Percentiles rank a stretch among this genome's conserved stretches.
Evolutionary conservation across 92 coral and sea anemone species (phyloP).

Genomic region (Heliopora coerulea): DNA sequence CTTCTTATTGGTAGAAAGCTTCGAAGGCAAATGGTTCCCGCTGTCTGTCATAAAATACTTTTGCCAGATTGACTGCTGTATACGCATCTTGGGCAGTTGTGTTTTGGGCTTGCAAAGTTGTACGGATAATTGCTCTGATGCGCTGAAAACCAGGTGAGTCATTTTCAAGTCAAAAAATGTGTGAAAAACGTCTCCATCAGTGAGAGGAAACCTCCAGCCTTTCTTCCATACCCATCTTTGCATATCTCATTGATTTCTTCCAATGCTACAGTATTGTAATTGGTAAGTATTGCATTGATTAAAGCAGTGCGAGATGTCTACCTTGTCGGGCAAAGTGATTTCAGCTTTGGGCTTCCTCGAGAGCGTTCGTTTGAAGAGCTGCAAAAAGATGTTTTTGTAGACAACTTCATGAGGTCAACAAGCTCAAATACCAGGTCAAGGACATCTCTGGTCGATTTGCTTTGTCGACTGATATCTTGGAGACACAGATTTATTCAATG

Average conservation of each 20-base stretch:
- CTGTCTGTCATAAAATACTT: conserved; percentile 5
- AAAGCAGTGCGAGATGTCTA: conserved; percentile 40
- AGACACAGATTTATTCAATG: conserved; percentile 43
- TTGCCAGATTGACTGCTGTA: conserved; percentile 5
- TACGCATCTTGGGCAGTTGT: conserved; percentile 41
- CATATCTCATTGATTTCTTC: conserved; percentile 32
- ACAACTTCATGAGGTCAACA: conserved; percentile 35
- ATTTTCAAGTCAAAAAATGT: conserved; percentile 39
- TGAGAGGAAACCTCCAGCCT: conserved; percentile 22
- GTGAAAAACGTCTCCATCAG: conserved; percentile 37
- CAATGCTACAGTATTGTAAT: conserved; percentile 27
- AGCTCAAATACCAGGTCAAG: conserved; percentile 48
- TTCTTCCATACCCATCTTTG: conserved; percentile 17
- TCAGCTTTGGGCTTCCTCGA: conserved; percentile 23
- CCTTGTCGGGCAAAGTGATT: conserved; percentile 43
- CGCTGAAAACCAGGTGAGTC: conserved; percentile 32
- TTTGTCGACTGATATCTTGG: conserved; percentile 38
- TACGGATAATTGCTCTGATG: conserved; percentile 25
- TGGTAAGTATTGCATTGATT: conserved; percentile 40
- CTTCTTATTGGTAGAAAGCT: not conserved
- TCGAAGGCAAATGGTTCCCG: conserved; percentile 10
- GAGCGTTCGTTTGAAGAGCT: conserved; percentile 13
- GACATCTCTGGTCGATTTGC: conserved; percentile 35
- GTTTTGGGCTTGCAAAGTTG: conserved; percentile 19
- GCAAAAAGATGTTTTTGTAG: conserved; percentile 44